Base-by-base conservation (phyloP, 2,888 invertebrate species). In the Opisthograptis luteolata region DNA sequence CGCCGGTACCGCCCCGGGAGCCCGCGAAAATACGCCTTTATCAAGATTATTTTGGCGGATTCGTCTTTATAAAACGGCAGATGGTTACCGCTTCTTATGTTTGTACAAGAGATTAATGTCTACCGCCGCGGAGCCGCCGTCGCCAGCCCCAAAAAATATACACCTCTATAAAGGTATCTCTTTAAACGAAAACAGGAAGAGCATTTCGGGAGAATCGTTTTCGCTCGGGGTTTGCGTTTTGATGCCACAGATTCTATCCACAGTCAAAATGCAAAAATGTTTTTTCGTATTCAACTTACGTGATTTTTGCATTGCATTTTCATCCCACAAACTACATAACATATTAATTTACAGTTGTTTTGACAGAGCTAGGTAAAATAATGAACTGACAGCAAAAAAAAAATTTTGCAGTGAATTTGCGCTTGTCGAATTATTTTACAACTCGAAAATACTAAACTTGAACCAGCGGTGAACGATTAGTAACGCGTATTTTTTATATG, bases 61-160 rank as follows among this genome's bases (percentile, higher is more conserved):
- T 60, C 55, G 56, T 60, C 59, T 58, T 50, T 55, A 58, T 58
- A 64, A 60, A 55, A 52, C 60, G 69, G 62, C 72, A 72, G 71
- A 73, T 76, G 79, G 70, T 70, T 68, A 70, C 70, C 62, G 62
- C 63, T 71, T 64, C 71, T 75, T 76, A 76, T 77, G 74, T 81
- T 79, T 81, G 77, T 70, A 69, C 70, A 66, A 70, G 69, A 79
- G 81, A 84, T 83, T 79, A 81, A 81, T 82, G 79, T 72, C 74
- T 69, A 55, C 67, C 70, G 54, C 45, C 15, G 35, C 44, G 43
- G 25, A 14, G 31, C 49, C 39, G 43, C 19, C 42, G 43, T 30
- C 43, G 43, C 30, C 43, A 13, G 20, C 15, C 37, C 43, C 30
- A 25, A 34, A 3, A 27, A 15, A 24, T 36, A 34, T 28, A 39